phyloP scores from a whole-genome alignment of 2,888 invertebrate genomes.

The Andrena haemorrhoa region DNA sequence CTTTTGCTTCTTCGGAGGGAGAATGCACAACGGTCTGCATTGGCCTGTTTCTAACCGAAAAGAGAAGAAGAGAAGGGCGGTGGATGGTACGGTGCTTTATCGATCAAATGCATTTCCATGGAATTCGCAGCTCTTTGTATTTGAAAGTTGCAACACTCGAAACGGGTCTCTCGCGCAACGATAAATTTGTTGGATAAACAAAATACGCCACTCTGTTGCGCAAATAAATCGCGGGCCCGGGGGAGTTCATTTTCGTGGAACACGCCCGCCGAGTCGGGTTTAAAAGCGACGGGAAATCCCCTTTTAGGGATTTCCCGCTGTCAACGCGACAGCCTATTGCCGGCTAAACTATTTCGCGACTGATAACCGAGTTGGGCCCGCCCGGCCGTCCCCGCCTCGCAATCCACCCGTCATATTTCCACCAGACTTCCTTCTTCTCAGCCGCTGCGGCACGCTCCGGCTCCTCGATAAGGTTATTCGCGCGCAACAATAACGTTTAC shows the following conservation, averaged over 20 bases:
- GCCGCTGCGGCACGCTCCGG: too few species aligned
- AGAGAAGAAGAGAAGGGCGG: constrained; percentile 4
- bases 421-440: not conserved
- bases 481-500: constrained; percentile 8
- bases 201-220: constrained; percentile 52
- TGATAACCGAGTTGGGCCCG: not conserved
- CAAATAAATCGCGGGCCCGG: constrained; percentile 53
- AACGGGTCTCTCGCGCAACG: constrained; percentile 41
- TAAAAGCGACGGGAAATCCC: constrained; percentile 44
- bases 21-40: constrained; percentile 13
- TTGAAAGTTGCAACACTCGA: constrained; percentile 51
- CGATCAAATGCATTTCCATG: constrained; percentile 65
- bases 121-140: constrained; percentile 53
- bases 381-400: not conserved
- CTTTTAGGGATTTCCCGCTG: constrained; percentile 23
- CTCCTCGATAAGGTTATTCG: not conserved
- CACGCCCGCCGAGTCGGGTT: not conserved
- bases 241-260: constrained; percentile 45
- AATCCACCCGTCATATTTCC: too few species aligned
- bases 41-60: constrained; percentile 29
- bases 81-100: constrained; percentile 34
- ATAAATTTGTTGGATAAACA: constrained; percentile 63
- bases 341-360: not conserved
- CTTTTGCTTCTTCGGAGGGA: constrained; percentile 23
- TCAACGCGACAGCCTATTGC: not conserved